Base-by-base conservation (phyloP, 2,888 invertebrate species). In the Amphipyra tragopoginis region DNA sequence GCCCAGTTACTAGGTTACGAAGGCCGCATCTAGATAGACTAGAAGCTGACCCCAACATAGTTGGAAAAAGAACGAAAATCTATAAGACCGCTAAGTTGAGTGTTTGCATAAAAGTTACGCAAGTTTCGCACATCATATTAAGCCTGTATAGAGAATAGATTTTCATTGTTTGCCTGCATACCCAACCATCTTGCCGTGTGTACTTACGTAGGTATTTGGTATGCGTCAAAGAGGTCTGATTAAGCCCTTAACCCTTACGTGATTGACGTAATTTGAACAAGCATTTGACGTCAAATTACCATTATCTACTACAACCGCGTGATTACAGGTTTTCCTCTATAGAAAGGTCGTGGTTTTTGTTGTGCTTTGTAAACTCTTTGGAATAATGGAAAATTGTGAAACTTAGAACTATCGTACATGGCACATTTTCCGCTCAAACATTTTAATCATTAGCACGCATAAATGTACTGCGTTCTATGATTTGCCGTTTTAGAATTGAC, bases 211-310 rank as follows among this genome's bases (percentile, higher is more conserved):
- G 60, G 13, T 63, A 69, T 69, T 72, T 50, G 53, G 67, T 55
- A 69, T 68, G 67, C 65, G 64, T 78, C 65, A 75, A 50, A 58
- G 34, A 50, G 43, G 26, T 15, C 50, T 76, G 68, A 76, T 78
- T 73, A 78, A 62, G 59, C 72, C 65, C 65, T 59, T 53, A 59
- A 71, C 64, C 71, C 61, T 65, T 56, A 78, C 60, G 76, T 77
- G 73, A 78, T 74, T 75, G 76, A 78, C 79, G 73, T 73, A 75
- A 75, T 65, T 66, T 71, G 70, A 65, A 65, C 51, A 70, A 58
- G 55, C 50, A 59, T 63, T 71, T 79, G 72, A 72, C 77, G 78
- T 79, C 65, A 69, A 65, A 60, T 66, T 59, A 61, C 44, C 58
- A 45, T 62, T 73, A 73, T 73, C 76, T 58, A 47, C 13, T 29